phyloP scores from a whole-genome alignment of 2,888 invertebrate genomes.

The Apamea crenata region DNA sequence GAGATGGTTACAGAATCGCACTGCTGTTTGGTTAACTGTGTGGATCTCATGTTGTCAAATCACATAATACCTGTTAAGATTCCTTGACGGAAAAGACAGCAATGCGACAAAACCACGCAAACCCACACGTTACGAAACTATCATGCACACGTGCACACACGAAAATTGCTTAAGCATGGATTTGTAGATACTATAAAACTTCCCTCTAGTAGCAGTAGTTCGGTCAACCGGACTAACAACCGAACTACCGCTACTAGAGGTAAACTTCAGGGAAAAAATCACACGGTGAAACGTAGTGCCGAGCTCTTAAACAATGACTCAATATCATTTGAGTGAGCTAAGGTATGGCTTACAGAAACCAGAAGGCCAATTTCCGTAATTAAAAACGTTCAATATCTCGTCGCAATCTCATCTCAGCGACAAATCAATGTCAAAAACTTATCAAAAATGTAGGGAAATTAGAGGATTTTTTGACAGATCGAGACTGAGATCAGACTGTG shows the following conservation, averaged over 20 bases:
- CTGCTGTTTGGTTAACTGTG: not conserved
- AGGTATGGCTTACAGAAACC: not conserved
- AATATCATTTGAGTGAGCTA: not conserved
- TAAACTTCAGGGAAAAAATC: not conserved
- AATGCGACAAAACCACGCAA: not conserved
- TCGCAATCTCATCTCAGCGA: too few species aligned
- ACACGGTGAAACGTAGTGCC: not conserved
- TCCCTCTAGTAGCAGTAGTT: too few species aligned
- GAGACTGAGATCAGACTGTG: too few species aligned
- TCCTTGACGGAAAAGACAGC: not conserved
- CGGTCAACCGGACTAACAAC: too few species aligned
- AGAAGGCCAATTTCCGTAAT: too few species aligned
- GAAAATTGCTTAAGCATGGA: not conserved
- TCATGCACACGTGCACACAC: not conserved
- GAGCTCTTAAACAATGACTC: not conserved
- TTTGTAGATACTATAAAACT: not conserved
- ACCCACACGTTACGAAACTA: not conserved
- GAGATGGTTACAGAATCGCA: too few species aligned
- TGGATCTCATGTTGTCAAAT: not conserved
- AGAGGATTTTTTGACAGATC: too few species aligned
- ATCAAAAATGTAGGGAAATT: too few species aligned
- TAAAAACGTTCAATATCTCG: too few species aligned
- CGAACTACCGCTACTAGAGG: too few species aligned
- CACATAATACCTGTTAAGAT: not conserved
- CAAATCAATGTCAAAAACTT: too few species aligned